Base-by-base conservation (phyloP, 2,888 invertebrate genomes). In the Heteromurus nitidus region DNA sequence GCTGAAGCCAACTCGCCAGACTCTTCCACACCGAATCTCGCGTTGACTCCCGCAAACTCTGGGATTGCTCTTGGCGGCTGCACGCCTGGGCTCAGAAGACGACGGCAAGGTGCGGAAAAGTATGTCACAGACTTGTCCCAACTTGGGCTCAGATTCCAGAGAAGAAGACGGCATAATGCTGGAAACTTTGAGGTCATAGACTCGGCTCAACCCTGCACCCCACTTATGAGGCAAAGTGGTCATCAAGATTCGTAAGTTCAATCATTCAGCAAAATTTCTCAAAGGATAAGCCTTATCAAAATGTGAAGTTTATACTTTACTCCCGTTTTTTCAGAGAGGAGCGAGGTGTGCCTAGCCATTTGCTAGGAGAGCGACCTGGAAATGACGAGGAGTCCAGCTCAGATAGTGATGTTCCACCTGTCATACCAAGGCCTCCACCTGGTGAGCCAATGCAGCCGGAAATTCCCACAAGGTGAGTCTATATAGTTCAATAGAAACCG, bases 81-180 rank as follows among this genome's bases (percentile, higher is more conserved):
- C 83, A 93, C 93, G 0, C 93, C 93, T 88, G 95, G 94, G 55
- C 90, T 96, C 47, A 92, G 95, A 22, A 73, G 87, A 30, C 91
- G 93, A 53, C 91, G 96, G 36, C 93, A 95, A 87, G 84, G 87
- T 16, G 91, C 91, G 79, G 95, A 95, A 84, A 96, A 96, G 90
- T 96, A 96, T 90, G 94, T 95, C 28, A 93, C 93, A 30, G 96
- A 96, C 90, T 94, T 94, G 83, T 93, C 94, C 82, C 95, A 96
- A 89, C 90, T 95, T 88, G 94, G 95, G 90, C 91, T 95, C 88
- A 91, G 94, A 82, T 95, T 95, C 91, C 93, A 93, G 88, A 91
- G 95, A 86, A 94, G 93, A n/a, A 88, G 92, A 81, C 87, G 85
- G 85, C 88, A 87, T 64, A 85, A 85, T 62, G 87, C 87, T 58